Evolutionary conservation across 2,888 invertebrate species (phyloP), one percentile per base, ranked within the genome.

Genomic region (Spilarctia lutea): DNA sequence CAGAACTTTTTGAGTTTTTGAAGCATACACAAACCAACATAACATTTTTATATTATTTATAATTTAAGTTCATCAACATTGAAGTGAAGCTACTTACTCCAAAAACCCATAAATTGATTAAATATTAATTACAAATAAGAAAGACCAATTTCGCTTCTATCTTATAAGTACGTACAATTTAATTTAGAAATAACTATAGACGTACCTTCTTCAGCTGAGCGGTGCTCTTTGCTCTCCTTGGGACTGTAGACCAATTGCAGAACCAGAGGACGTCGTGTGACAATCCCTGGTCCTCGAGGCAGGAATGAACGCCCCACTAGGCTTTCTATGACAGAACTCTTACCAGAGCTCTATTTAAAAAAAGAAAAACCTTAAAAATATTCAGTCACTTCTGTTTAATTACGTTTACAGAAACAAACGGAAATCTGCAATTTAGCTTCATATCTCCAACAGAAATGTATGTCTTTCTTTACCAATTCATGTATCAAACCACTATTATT

Each of bases 281-380:
- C 99, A 87, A 99, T 99, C 4, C 99, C 99, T 72, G 98, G 98
- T 18, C 99, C 99, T 83, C 99, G 97, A 7, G 99, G 99, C 79
- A 99, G 96, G 95, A 99, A 99, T 69, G 99, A 99, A 78, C 98
- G 97, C 0, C 99, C 99, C 13, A 99, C 99, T 68, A 99, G 96
- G 92, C 99, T 99, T 94, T 99, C 99, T 84, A 99, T 97, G 27
- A 99, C 99, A 42, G 99, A 99, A 96, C 99, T 99, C 96, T 99
- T 99, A 70, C 99, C 99, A 68, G 99, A 99, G 95, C 99, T 99
- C 99, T 99, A 95, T 78, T n/a, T n/a, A n/a, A 80, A 39, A 66
- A 77, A 78, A 30, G 78, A 67, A 42, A 68, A 70, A 42, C 20
- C 13, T 60, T 60, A 60, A 60, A n/a, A 27, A 60, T 27, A 60